Conservation (phyloP, 2,888 invertebrate genomes). For the Chouioia cunea region DNA sequence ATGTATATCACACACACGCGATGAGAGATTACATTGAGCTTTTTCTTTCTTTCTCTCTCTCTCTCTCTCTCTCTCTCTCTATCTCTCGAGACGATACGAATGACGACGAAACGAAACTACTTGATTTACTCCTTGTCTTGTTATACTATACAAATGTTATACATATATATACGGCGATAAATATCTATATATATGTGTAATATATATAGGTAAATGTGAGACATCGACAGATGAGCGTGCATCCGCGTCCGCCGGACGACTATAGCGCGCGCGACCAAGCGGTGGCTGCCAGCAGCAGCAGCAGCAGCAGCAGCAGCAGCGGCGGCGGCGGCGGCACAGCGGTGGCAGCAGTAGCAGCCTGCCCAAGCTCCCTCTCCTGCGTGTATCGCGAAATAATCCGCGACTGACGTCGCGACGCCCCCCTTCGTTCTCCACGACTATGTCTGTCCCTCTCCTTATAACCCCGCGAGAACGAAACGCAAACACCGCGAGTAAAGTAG, state of each 20-base stretch:
- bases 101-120: too few relatives aligned
- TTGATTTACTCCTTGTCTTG: too few relatives aligned
- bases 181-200: slow-evolving; percentile 4
- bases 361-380: background rate
- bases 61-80: too few relatives aligned
- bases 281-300: slow-evolving; percentile 12
- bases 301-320: slow-evolving; percentile 27
- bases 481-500: background rate
- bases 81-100: too few relatives aligned
- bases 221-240: slow-evolving; percentile 41
- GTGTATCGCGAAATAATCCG: slow-evolving; percentile 45
- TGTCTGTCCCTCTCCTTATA: slow-evolving; percentile 35
- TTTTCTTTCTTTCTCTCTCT: too few relatives aligned
- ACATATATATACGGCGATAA: background rate
- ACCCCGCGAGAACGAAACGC: slow-evolving; percentile 20
- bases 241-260: slow-evolving; percentile 49
- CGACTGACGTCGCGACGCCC: slow-evolving; percentile 52
- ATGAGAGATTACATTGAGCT: too few relatives aligned
- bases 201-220: background rate
- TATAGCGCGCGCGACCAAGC: slow-evolving; percentile 43
- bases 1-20: too few relatives aligned
- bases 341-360: slow-evolving; percentile 22
- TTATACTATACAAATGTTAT: too few relatives aligned
- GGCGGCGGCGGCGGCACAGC: slow-evolving; percentile 44
- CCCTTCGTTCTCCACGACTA: slow-evolving; percentile 40